Conservation (phyloP, 2,113 vertebrate genomes). For the Eira barbara region DNA sequence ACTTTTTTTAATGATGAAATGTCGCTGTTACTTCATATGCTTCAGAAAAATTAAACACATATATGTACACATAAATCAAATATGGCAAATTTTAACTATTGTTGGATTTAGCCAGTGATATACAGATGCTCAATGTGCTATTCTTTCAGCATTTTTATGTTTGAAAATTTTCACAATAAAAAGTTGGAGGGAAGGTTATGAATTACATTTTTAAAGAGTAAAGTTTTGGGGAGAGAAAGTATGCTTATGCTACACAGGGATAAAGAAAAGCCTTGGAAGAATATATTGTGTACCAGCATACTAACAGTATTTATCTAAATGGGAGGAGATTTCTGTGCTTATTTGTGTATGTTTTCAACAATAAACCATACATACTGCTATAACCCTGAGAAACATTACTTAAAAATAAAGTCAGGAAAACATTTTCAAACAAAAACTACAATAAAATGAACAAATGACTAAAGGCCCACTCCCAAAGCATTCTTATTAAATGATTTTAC, state of each 20-base stretch:
- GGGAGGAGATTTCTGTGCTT: neutral
- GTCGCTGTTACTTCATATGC: neutral
- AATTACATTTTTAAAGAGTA: neutral
- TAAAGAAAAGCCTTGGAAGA: constrained; percentile 15
- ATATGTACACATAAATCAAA: constrained; percentile 3
- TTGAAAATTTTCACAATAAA: constrained; percentile 20
- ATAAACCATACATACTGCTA: neutral
- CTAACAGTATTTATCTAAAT: neutral
- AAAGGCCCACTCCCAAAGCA: neutral
- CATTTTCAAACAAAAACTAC: constrained; percentile 13
- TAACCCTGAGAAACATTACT: neutral
- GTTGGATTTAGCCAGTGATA: neutral
- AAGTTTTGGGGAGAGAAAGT: neutral
- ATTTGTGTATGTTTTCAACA: neutral
- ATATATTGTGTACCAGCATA: neutral
- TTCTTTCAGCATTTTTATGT: constrained; percentile 23
- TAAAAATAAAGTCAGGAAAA: neutral
- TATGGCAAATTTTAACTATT: constrained; percentile 22
- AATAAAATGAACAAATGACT: neutral
- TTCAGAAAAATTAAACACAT: constrained; percentile 30
- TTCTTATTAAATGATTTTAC: constrained; percentile 24
- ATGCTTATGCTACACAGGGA: neutral
- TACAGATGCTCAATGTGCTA: neutral
- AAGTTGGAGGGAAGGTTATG: neutral
- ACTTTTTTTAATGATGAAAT: neutral